These are phyloP conservation scores for Zootermopsis nevadensis DNA, from an alignment of 2,888 invertebrate species.

Conservation along the genomic window DNA sequence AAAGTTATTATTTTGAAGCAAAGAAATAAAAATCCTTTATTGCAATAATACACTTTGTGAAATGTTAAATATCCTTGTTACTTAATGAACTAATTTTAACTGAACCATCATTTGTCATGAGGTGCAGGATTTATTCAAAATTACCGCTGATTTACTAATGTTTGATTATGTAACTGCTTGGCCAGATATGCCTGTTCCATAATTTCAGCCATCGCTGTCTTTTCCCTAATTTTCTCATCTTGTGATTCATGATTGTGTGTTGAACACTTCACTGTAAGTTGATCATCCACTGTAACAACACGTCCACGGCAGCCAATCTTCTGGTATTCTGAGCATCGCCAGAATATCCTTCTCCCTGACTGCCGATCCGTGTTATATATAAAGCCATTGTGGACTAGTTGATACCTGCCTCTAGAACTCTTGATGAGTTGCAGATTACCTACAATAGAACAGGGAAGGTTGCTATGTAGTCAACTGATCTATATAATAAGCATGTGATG, in stretches of 20 bases:
- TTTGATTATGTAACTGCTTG: background rate
- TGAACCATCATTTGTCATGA: too few species aligned
- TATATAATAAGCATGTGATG: background rate
- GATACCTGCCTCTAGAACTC: constrained; percentile 47
- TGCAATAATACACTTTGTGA: too few species aligned
- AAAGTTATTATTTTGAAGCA: too few species aligned
- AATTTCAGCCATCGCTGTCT: constrained; percentile 5
- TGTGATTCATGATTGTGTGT: constrained; percentile 31
- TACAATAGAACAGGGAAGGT: constrained; percentile 19
- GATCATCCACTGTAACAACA: constrained; percentile 5
- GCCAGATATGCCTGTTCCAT: constrained; percentile 19
- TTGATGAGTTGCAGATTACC: constrained; percentile 11
- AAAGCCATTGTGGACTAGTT: constrained; percentile 52
- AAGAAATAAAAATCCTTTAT: too few species aligned
- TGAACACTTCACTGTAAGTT: background rate
- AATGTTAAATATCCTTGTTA: too few species aligned
- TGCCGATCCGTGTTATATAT: constrained; percentile 52
- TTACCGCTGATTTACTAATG: background rate
- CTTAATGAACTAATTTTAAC: too few species aligned
- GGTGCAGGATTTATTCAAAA: background rate
- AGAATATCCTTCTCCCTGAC: constrained; percentile 31
- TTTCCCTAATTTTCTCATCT: constrained; percentile 23
- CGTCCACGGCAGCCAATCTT: constrained; percentile 36
- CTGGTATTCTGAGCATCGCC: constrained; percentile 44
- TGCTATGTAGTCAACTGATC: background rate